Evolutionary conservation across 1,140 invertebrate species (phyloP), one percentile per base, ranked within the genome.

Genomic region (Tetragnatha versicolor): DNA sequence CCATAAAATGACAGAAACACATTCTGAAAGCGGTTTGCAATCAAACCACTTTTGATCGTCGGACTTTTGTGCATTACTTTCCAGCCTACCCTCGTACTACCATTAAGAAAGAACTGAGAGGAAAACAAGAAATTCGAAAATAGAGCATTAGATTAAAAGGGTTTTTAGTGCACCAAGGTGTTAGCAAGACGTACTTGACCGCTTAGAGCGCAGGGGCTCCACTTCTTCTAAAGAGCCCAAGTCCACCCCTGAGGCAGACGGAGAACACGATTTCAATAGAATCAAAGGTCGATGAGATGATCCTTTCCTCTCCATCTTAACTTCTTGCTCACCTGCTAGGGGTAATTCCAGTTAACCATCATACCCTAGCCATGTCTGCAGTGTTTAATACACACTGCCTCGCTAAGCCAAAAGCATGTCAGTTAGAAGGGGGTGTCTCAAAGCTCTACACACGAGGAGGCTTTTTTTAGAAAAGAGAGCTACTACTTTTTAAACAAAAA

Each of bases 171-270:
- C 76, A 68, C 61, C 63, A 68, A 58, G 20, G 76, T n/a, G n/a
- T 78, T 78, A 78, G 61, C 27, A 53, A 68, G 66, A 80, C 79
- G 61, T 80, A 80, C 79, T 80, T 80, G 79, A 80, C 70, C 79
- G 79, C 25, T 80, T 80, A 27, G 72, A 76, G 20, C 79, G 79
- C 14, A 80, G 79, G 47, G 79, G 79, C 72, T 80, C 79, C 72
- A 80, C 79, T 69, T 80, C 79, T 33, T 80, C 79, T 76, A 80
- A 65, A 42, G 79, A 80, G 63, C 79, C 79, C 33, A 80, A 72
- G 69, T 80, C 72, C 39, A 80, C 79, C 70, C 79, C 79, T 70
- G 79, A 75, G 51, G 79, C 72, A 61, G 79, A 66, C 25, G 69
- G 47, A 31, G 79, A 75, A 75, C 79, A 70, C 53, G 68, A 68